Evolutionary conservation across 1,140 invertebrate species (phyloP), one percentile per base, ranked within the genome.

Genomic region (Habropoda laboriosa): DNA sequence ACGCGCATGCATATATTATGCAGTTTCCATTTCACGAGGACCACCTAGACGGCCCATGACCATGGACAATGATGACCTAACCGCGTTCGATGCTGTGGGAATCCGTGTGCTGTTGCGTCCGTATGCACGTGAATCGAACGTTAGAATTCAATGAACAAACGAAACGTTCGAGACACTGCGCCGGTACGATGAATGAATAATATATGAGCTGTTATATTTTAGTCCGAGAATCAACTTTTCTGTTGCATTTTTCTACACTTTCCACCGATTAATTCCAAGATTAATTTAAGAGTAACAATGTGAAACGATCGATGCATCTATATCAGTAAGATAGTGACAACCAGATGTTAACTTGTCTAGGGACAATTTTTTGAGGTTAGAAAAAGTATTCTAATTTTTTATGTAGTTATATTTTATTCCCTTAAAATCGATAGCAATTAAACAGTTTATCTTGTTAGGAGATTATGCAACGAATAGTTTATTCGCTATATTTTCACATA

Each of bases 1-100:
- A 85, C 84, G 70, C 76, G 79, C 78, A 75, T 72, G 68, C 78
- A 75, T 75, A 75, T 70, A 70, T 82, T 85, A 87, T 83, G 81
- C 85, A 85, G 85, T 82, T 85, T 82, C 83, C 85, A 85, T 86
- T 86, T 85, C 81, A 83, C 79, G 79, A 81, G 79, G 81, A 83
- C 79, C 81, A 83, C 81, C 81, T 83, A 81, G 81, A 77, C 81
- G 40, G 79, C n/a, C 57, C 66, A 75, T 71, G 64, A 74, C 68
- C 77, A 32, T 79, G 70, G 61, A 72, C 64, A 58, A 78, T 45
- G 81, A 67, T 72, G 79, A 83, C 53, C 79, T 81, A 83, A 81
- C 81, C 73, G 79, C 58, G 68, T 75, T 64, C 57, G 64, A 75
- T 58, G 63, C 58, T 51, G 77, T 77, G 45, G 76, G 76, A 53